Percentiles rank a stretch among this genome's conserved stretches.
phyloP scores from a whole-genome alignment of 2,113 vertebrate genomes.

The Sardina pilchardus region DNA sequence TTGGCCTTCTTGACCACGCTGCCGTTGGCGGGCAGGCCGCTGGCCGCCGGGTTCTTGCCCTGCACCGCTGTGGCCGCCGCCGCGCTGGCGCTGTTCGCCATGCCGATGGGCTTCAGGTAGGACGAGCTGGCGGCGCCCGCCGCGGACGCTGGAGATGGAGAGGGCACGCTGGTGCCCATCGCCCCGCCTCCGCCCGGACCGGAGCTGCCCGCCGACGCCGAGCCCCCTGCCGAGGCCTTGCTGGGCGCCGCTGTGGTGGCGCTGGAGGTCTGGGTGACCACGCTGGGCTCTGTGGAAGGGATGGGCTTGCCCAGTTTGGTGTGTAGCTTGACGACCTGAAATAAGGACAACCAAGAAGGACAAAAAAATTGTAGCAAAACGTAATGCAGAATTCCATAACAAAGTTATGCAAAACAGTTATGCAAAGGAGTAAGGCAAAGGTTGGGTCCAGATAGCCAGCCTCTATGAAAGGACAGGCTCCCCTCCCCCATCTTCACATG shows the following conservation, averaged over 20 bases:
- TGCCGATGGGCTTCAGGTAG: conserved; percentile 71
- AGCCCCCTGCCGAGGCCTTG: conserved; percentile 68
- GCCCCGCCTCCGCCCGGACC: conserved; percentile 39
- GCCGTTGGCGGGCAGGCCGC: conserved; percentile 60
- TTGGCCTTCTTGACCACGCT: conserved; percentile 87
- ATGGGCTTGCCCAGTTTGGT: conserved; percentile 98
- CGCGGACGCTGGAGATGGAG: conserved; percentile 67
- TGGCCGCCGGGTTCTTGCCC: conserved; percentile 49
- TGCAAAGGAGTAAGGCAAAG: neutral
- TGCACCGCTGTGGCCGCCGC: conserved; percentile 71
- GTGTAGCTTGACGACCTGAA: conserved; percentile 95
- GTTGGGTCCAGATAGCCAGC: neutral
- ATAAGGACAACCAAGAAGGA: neutral
- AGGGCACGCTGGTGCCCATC: conserved; percentile 64
- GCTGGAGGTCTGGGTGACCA: conserved; percentile 83
- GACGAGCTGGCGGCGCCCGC: conserved; percentile 65
- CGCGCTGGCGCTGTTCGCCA: conserved; percentile 71
- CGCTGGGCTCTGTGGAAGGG: conserved; percentile 95
- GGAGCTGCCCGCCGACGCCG: conserved; percentile 76
- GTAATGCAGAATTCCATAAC: neutral
- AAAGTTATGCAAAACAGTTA: too few relatives aligned
- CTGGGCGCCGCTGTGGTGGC: conserved; percentile 81
- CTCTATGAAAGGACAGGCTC: neutral
- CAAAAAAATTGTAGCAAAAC: neutral
- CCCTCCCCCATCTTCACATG: neutral